Evolutionary conservation across 2,797 vertebrate genomes (phyloP).

Genomic region (Masticophis lateralis): DNA sequence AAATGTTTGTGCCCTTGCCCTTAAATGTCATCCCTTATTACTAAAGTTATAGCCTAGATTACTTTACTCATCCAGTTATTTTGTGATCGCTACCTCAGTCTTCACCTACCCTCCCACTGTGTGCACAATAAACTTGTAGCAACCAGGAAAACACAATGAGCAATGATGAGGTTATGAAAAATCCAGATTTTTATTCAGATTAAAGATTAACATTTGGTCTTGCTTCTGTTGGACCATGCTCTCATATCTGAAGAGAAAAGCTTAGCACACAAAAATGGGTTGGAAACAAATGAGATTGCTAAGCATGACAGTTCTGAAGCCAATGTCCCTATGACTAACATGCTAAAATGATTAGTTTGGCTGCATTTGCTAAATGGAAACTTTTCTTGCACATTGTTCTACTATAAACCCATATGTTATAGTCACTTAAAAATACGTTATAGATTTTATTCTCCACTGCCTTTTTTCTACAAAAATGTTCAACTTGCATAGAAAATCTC

Average conservation of each 20-base stretch:
- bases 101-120: not conserved
- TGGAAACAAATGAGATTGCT: not conserved
- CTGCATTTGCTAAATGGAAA: not conserved
- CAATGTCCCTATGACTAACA: not conserved
- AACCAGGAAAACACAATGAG: not conserved
- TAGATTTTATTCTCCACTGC: not conserved
- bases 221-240: not conserved
- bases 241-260: not conserved
- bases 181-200: not conserved
- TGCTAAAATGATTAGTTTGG: not conserved
- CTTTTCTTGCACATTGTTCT: not conserved
- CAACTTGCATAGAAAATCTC: slow-evolving; percentile 23
- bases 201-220: not conserved
- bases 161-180: not conserved
- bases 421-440: not conserved
- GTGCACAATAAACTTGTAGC: not conserved
- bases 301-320: not conserved
- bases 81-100: not conserved
- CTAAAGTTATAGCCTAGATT: not conserved
- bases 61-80: not conserved
- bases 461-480: not conserved
- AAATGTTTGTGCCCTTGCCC: not conserved
- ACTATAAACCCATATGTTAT: not conserved
- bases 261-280: not conserved
- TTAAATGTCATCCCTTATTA: not conserved